phyloP scores from a whole-genome alignment of 2,797 vertebrate genomes.

The Thunnus albacares region DNA sequence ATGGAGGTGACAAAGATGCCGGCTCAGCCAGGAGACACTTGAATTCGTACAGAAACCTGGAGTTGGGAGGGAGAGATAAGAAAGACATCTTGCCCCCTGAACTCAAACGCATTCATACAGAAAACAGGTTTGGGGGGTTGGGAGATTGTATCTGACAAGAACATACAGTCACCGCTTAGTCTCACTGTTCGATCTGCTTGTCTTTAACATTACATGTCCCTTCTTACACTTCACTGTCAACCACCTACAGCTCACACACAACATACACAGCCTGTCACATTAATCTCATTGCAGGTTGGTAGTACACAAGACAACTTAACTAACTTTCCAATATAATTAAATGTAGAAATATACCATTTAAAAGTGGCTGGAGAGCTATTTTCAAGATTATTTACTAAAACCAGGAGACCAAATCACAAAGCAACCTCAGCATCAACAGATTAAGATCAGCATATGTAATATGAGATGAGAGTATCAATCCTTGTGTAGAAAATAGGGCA shows the following conservation, averaged over 20 bases:
- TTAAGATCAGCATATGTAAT: neutral
- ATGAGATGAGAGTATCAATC: neutral
- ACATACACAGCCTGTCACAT: neutral
- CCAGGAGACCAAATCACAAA: neutral
- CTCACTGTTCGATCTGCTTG: neutral
- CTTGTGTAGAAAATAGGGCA: neutral
- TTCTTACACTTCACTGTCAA: neutral
- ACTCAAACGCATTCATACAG: conserved; percentile 10
- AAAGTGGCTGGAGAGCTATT: neutral
- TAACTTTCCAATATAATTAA: too few relatives aligned
- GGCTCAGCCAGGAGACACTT: conserved; percentile 25
- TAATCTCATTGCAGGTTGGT: neutral
- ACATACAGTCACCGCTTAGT: neutral
- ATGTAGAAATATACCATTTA: too few relatives aligned
- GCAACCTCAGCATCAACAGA: neutral
- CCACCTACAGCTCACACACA: neutral
- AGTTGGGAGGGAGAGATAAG: conserved; percentile 35
- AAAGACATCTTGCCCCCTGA: conserved; percentile 13
- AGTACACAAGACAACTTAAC: neutral
- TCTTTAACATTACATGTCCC: neutral
- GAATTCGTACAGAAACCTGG: conserved; percentile 16
- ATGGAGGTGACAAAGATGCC: conserved; percentile 29
- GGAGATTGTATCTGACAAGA: conserved; percentile 5
- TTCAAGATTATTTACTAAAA: too few relatives aligned
- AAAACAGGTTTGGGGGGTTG: neutral